A percentile compares a stretch with the other conserved stretches of the same genome.
Evolutionary conservation across 2,113 vertebrate species (phyloP).

Genomic region (Apaloderma vittatum): DNA sequence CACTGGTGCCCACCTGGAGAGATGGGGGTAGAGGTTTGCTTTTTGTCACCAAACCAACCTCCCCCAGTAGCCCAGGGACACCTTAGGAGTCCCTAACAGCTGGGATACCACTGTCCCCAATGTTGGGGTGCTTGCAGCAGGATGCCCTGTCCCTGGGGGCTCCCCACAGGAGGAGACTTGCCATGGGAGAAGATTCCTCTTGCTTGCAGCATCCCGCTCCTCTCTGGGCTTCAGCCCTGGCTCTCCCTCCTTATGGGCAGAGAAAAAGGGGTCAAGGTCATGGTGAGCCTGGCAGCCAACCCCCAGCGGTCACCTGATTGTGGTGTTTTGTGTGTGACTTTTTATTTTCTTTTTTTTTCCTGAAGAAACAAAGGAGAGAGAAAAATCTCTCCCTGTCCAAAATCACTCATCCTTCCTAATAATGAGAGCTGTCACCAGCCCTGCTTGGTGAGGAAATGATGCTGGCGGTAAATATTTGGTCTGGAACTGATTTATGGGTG

Average conservation of each 20-base stretch:
- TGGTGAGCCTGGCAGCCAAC: not conserved
- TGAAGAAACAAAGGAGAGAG: not conserved
- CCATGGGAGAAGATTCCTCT: not conserved
- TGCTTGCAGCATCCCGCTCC: not conserved
- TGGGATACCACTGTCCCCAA: fast-evolving
- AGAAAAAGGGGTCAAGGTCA: not conserved
- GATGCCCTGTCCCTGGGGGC: not conserved
- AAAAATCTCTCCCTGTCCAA: conserved; percentile 73
- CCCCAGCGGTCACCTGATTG: not conserved
- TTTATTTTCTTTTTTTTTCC: not conserved
- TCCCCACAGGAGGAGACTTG: not conserved
- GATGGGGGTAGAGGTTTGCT: not conserved
- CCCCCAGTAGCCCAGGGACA: not conserved
- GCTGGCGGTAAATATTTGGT: conserved; percentile 80
- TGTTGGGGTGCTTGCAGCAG: not conserved
- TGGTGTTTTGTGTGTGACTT: not conserved
- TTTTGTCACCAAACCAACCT: not conserved
- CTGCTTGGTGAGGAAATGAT: conserved; percentile 81
- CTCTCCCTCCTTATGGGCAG: not conserved
- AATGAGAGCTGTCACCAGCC: conserved; percentile 80
- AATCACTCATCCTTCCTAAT: conserved; percentile 83
- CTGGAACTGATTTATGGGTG: conserved; percentile 85
- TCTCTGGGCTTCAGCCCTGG: fast-evolving
- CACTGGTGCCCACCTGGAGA: not conserved
- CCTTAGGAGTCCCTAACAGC: not conserved